Base-by-base conservation (phyloP, 2,888 invertebrate species). In the Atrina japonica region DNA sequence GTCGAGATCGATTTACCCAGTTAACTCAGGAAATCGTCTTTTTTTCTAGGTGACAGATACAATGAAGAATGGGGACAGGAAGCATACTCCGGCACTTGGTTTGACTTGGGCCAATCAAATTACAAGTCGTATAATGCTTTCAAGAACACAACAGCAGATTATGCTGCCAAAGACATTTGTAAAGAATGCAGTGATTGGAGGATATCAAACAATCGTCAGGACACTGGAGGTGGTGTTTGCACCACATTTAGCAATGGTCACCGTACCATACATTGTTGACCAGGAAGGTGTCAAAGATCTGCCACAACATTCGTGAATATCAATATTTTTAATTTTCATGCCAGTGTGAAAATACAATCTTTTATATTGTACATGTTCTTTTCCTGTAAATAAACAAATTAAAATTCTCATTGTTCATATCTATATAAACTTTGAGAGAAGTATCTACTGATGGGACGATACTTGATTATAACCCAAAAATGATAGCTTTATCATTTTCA, bases 51-150 rank as follows among this genome's bases (percentile, higher is more conserved):
- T 87, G 27, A 83, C 83, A 11, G 85, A 82, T 47, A 83, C 83
- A 5, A 78, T 87, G 77, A 79, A 79, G 3, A 50, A 29, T 7
- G 64, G 59, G 11, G 70, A 75, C 0, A 75, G 67, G 49, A 78
- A 81, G 18, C 72, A 84, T 23, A 91, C 93, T 25, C 94, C 94
- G 2, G 92, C 94, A 55, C 90, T 95, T 69, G 95, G 94, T 0
- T 84, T 94, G 43, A 91, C 93, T 5, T 95, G 95, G 95, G 92
- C 93, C 6, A 94, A 94, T 87, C 89, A 94, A 56, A 92, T 94
- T 2, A 93, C 93, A 0, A 93, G 92, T 7, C 91, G 94, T 35
- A 90, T 94, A 69, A 89, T 92, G 83, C 88, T 94, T 64, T 81
- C 86, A n/a, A 83, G 90, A 40, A 81, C 81, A 45, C 74, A 67